Evolutionary conservation across 2,797 vertebrate genomes (phyloP).

Genomic region (Paramormyrops hopkinsi): DNA sequence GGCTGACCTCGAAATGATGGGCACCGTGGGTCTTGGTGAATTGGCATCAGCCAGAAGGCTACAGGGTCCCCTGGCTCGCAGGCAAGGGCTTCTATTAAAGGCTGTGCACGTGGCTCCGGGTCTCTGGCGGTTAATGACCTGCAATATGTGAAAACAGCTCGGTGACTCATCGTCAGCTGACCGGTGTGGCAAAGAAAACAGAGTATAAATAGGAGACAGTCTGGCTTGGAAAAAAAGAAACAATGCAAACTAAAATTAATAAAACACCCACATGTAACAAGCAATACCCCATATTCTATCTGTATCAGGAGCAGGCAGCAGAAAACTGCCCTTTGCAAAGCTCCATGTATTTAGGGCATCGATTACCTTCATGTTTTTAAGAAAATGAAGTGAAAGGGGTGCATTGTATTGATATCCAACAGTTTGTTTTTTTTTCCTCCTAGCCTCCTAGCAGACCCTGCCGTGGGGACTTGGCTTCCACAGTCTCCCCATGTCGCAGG

Average conservation of each 20-base stretch:
- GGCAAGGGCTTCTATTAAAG: neutral
- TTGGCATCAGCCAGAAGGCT: neutral
- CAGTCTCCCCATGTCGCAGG: neutral
- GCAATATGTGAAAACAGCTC: neutral
- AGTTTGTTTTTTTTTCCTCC: neutral
- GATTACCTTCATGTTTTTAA: neutral
- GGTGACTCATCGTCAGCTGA: neutral
- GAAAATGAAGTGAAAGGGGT: neutral
- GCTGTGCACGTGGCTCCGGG: neutral
- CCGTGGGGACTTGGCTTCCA: neutral
- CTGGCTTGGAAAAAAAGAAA: neutral
- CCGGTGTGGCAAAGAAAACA: neutral
- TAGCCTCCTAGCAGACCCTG: neutral
- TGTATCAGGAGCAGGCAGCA: neutral
- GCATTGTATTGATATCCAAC: neutral
- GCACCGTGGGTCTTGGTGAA: neutral
- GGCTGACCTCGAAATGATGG: neutral
- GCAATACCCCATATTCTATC: neutral
- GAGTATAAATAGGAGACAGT: neutral
- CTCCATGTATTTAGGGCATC: neutral
- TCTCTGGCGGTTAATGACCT: neutral
- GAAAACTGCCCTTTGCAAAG: neutral
- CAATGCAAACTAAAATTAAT: neutral
- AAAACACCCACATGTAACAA: neutral
- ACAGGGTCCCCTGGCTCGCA: neutral